Evolutionary conservation across 2,888 invertebrate genomes (phyloP), one percentile per base, ranked within the genome.

Genomic region (Caenorhabditis plicata): DNA sequence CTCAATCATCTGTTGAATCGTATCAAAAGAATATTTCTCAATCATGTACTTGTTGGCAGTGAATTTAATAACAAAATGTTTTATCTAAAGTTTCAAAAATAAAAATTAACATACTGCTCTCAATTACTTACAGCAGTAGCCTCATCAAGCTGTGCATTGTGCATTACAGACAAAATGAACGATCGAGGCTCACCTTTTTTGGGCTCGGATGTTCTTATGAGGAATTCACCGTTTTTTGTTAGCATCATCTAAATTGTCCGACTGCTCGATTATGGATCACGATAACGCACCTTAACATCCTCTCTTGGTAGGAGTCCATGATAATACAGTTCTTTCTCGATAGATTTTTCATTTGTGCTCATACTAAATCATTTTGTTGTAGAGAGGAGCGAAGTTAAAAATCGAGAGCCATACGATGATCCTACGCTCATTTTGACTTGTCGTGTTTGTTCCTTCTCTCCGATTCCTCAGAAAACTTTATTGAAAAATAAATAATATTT

Each of bases 251-350:
- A n/a, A n/a, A n/a, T n/a, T n/a, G n/a, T n/a, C n/a, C n/a, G n/a
- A n/a, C n/a, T n/a, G n/a, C n/a, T n/a, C n/a, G n/a, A n/a, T n/a
- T n/a, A n/a, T n/a, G n/a, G n/a, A n/a, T n/a, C n/a, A n/a, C n/a
- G n/a, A n/a, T n/a, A n/a, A n/a, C n/a, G n/a, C n/a, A 42, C n/a
- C 9, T 54, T 65, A 23, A 72, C 69, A 40, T 73, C 73, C 44
- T 72, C 72, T n/a, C 71, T 53, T 7, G 70, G 71, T 40, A 73
- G 41, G 15, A 70, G 42, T 17, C 73, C 73, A 40, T 73, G 73
- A 44, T 64, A 71, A 26, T 52, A 67, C 8, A 11, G 3, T 26
- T 61, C 54, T 20, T 39, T 38, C 20, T 53, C 58, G 15, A 55
- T 5, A 2, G 31, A 15, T 20, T 32, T 4, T 8, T 48, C 40